These are phyloP conservation scores for Murina feae DNA, from an alignment of 2,113 vertebrate species.

Conservation along the genomic window DNA sequence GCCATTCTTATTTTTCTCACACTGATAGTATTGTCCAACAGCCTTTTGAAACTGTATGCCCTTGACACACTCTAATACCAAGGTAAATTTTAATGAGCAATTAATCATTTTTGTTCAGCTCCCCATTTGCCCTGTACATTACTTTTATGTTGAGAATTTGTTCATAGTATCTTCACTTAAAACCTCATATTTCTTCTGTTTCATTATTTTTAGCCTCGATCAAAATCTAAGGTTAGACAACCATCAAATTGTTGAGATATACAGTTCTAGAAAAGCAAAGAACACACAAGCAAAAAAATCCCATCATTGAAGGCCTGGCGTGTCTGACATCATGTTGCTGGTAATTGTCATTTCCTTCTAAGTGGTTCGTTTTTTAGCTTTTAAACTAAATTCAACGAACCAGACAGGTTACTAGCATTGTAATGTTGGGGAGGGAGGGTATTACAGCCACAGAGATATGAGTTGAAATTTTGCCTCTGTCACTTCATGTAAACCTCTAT, in stretches of 20 bases:
- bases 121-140: conserved; percentile 41
- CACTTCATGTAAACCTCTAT: background rate
- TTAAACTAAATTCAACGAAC: conserved; percentile 12
- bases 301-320: background rate
- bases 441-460: background rate
- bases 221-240: background rate
- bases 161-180: conserved; percentile 23
- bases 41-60: conserved; percentile 29
- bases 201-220: conserved; percentile 26
- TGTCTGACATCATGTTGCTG: background rate
- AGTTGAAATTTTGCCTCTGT: background rate
- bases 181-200: conserved; percentile 1
- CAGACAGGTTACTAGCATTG: background rate
- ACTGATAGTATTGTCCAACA: background rate
- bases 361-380: background rate
- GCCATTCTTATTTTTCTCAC: conserved; percentile 37
- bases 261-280: background rate
- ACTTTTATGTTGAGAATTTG: conserved; percentile 57
- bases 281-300: background rate
- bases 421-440: no score
- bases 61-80: conserved; percentile 56
- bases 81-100: conserved; percentile 69
- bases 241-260: background rate
- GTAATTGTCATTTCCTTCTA: background rate
- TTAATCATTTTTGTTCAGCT: conserved; percentile 61